Evolutionary conservation across 2,797 vertebrate genomes (phyloP), one percentile per base, ranked within the genome.

Genomic region (Lycodopsis pacificus): DNA sequence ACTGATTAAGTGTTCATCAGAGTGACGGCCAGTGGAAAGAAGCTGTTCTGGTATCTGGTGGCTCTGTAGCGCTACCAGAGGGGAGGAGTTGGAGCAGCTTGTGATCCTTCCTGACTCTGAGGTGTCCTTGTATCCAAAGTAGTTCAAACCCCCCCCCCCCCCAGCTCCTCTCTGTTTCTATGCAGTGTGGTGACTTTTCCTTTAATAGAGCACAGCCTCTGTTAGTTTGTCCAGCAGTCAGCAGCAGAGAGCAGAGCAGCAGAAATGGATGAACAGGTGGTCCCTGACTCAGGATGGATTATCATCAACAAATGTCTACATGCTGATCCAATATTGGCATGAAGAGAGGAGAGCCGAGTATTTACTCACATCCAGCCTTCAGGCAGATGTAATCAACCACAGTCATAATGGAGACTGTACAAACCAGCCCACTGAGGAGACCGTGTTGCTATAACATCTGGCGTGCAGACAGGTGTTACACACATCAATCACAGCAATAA

Each of bases 221-320:
- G 36, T 61, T 20, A 19, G 32, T 58, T 54, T 62, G 73, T 59
- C 83, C 93, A 92, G 74, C 82, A 88, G 91, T 73, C 32, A 25
- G 81, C 81, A 92, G 86, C 70, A 89, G 75, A 86, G 81, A 87
- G 80, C 83, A 70, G 56, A 15, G 51, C 67, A 76, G 32, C n/a
- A 56, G 32, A 84, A 86, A 86, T 68, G 9, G 48, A 65, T 77
- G 85, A 91, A 89, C 92, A 91, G 90, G 90, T 92, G 93, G 89
- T 76, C 81, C 77, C 67, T 77, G 79, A 78, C 58, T 88, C 64
- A 59, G 73, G 49, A 65, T 63, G 87, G 91, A 93, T 93, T 91
- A 93, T 87, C 69, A 62, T 81, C 76, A 81, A 73, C 66, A 70
- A 54, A 79, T 67, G 22, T 72, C 58, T 51, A 65, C 64, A 22